A percentile compares a stretch with the other conserved stretches of the same genome.
These are phyloP conservation scores for Andricus quercusramuli DNA, from an alignment of 2,888 invertebrate genomes.

Conservation along the genomic window DNA sequence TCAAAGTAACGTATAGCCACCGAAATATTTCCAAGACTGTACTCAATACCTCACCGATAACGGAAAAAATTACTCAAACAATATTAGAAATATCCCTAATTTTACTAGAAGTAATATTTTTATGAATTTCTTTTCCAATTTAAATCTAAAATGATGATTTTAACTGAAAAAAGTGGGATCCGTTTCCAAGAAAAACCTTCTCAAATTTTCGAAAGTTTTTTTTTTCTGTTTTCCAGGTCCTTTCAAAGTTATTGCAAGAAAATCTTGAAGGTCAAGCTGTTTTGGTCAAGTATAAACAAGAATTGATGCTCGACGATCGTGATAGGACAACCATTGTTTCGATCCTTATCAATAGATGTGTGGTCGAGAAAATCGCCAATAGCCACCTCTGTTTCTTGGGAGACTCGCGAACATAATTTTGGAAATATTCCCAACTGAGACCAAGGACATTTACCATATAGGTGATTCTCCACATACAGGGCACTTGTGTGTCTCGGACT, in stretches of 20 bases:
- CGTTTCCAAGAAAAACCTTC: not conserved
- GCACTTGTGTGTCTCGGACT: too few relatives aligned
- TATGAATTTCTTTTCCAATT: too few relatives aligned
- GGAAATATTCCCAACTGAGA: constrained; percentile 40
- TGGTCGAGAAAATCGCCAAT: constrained; percentile 10
- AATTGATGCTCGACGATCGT: constrained; percentile 26
- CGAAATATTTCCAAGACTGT: too few relatives aligned
- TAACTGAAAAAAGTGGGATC: not conserved
- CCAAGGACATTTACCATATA: constrained; percentile 43
- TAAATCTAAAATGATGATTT: not conserved
- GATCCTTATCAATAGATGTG: constrained; percentile 32
- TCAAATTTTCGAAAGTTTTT: not conserved
- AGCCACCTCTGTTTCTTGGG: constrained; percentile 26
- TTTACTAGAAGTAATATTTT: too few relatives aligned
- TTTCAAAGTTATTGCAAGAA: constrained; percentile 23
- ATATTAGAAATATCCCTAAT: too few relatives aligned
- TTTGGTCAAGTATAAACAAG: constrained; percentile 23
- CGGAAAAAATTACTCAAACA: too few relatives aligned
- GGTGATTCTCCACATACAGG: too few relatives aligned
- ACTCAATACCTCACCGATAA: too few relatives aligned
- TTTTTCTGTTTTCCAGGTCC: not conserved
- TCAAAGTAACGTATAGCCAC: too few relatives aligned
- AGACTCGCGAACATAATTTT: constrained; percentile 38
- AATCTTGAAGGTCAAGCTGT: constrained; percentile 43
- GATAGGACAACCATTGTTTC: constrained; percentile 33